phyloP scores from a whole-genome alignment of 2,888 invertebrate genomes.

The Platyscelio sp. region DNA sequence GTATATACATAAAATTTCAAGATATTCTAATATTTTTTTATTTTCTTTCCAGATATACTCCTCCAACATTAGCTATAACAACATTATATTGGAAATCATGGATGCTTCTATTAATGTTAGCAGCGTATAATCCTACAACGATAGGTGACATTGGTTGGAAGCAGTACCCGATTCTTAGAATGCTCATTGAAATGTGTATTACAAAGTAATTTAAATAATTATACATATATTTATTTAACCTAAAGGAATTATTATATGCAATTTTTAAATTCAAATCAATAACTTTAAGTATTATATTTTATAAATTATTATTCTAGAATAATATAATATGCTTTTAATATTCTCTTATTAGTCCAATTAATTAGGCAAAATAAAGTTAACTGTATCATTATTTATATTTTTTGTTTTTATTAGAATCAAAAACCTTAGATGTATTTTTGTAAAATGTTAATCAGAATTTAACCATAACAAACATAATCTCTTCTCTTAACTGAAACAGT shows the following conservation, averaged over 20 bases:
- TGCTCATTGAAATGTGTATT: constrained; percentile 98
- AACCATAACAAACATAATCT: no score
- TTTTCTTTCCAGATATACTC: constrained; percentile 88
- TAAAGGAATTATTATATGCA: no score
- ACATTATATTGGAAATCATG: constrained; percentile 98
- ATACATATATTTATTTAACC: constrained; percentile 91
- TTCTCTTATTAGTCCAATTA: no score
- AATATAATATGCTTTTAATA: no score
- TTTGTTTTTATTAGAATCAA: no score
- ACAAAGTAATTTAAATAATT: constrained; percentile 92
- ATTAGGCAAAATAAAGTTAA: no score
- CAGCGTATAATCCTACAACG: constrained; percentile 96
- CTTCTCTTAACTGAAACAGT: constrained; percentile 79
- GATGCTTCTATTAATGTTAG: constrained; percentile 94
- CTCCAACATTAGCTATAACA: constrained; percentile 96
- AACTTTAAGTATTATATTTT: no score
- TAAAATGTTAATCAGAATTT: no score
- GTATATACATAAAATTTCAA: neutral
- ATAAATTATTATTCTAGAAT: no score
- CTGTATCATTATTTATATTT: no score
- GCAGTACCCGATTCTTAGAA: constrained; percentile 95
- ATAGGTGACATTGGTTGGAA: constrained; percentile 96
- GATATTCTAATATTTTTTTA: neutral
- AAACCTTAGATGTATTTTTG: no score
- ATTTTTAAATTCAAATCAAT: no score